Base-by-base conservation (phyloP, 1,140 invertebrate species). In the Apis cerana region DNA sequence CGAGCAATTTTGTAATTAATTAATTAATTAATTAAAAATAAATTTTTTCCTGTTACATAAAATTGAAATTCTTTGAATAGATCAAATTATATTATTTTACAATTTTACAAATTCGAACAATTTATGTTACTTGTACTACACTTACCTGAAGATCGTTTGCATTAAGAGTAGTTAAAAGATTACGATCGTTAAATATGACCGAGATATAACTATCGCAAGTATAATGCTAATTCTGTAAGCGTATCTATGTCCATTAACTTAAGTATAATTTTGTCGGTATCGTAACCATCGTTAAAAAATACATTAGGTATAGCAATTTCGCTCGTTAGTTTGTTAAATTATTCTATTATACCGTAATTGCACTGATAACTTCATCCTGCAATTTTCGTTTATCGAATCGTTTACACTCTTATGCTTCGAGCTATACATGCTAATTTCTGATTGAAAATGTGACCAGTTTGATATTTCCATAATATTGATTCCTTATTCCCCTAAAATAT, bases 281-380 rank as follows among this genome's bases (percentile, higher is more conserved):
- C 13, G 17, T 43, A 68, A 17, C 5, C 11, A 48, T 48, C 62
- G 75, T 43, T 56, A 48, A 68, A 67, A 67, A 67, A 54, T 68
- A 17, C 64, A 59, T 61, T 27, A 43, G 33, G 33, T 43, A 50
- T 19, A 50, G 54, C 43, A 70, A 59, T 79, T 70, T 69, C 17
- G n/a, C 56, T 79, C 43, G 76, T 61, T 70, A 59, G n/a, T 48
- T 48, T 21, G 52, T 70, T 79, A 79, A 70, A 70, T 79, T 13
- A 59, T 78, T 69, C 65, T 56, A 69, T 68, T 78, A 78, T 69
- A 5, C 75, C 50, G 52, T 78, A 78, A 78, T 69, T 65, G 64
- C 50, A 69, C 76, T 78, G 65, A 78, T 69, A 69, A 78, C 76
- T 69, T 61, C 76, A 79, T 70, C 65, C 76, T 79, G 76, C 54